Evolutionary conservation across 2,797 vertebrate genomes (phyloP).

Genomic region (Syncerus caffer): DNA sequence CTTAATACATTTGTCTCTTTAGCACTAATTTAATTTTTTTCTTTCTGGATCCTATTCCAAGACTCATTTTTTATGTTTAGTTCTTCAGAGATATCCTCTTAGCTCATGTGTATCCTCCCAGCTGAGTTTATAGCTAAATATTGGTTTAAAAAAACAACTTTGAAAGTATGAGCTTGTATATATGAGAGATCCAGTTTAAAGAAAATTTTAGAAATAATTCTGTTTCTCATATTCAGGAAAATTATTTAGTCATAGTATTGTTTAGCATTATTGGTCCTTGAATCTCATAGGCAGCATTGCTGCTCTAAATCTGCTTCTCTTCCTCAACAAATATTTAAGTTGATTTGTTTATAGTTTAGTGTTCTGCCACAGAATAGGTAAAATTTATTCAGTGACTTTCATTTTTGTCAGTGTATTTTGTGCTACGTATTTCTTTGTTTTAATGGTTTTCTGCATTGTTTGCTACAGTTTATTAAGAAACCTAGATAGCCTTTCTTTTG

Average conservation of each 20-base stretch:
- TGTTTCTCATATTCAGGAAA: background rate
- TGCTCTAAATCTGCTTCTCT: background rate
- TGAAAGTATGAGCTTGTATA: conserved; percentile 28
- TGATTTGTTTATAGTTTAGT: background rate
- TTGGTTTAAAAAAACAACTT: conserved; percentile 76
- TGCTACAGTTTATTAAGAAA: background rate
- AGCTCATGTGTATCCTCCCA: background rate
- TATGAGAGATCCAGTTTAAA: background rate
- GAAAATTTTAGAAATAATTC: background rate
- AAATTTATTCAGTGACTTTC: background rate
- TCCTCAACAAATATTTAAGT: background rate
- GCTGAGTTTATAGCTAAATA: conserved; percentile 68
- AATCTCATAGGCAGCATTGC: background rate
- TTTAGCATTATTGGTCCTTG: background rate
- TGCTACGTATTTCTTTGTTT: background rate
- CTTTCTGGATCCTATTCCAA: conserved; percentile 58
- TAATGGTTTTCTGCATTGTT: background rate
- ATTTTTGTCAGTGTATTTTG: background rate
- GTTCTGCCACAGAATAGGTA: background rate
- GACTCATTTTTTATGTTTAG: conserved; percentile 59
- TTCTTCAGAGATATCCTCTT: conserved; percentile 61
- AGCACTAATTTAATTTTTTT: conserved; percentile 55
- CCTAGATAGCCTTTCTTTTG: background rate
- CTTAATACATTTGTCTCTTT: conserved; percentile 42
- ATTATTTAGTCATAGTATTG: background rate